Evolutionary conservation across 2,888 invertebrate genomes (phyloP), one percentile per base, ranked within the genome.

Genomic region (Axea sp.): DNA sequence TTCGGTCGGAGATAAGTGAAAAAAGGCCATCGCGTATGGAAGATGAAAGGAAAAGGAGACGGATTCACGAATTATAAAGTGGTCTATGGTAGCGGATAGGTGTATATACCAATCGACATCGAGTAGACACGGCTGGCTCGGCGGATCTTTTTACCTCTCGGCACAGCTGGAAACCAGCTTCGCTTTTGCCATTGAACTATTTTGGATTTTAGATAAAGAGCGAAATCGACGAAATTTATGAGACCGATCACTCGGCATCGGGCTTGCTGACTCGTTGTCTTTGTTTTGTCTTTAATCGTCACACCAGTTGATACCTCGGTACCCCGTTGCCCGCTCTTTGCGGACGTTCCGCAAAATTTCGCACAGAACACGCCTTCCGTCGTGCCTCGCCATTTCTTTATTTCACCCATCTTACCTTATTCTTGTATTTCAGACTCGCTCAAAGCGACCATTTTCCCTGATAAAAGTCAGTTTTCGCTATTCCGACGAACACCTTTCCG

Each of bases 111-210:
- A 22, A 51, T 67, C 71, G 60, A 73, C 68, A 47, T 60, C 64
- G 45, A 62, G 39, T 57, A 41, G 75, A 67, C 67, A 64, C 47
- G 68, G 64, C 68, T 53, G 73, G 76, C 72, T 81, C 81, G 81
- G 67, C 74, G 77, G 77, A 76, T 79, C 79, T 64, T 75, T 75
- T 67, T 77, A 39, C 39, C 49, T 67, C 17, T 24, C 76, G 73
- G 59, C 78, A 53, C 82, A 82, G 83, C 82, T 82, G 83, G 82
- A 83, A 80, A 79, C 79, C 76, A n/a, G n/a, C n/a, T 76, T 71
- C 73, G 78, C 69, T 76, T 80, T 77, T 77, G 69, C 73, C 78
- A 76, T 76, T 76, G 77, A 78, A 78, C 79, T 81, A 82, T 82
- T 82, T 82, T 79, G 81, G 77, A 81, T 78, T 79, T 77, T 62